Evolutionary conservation across 2,888 invertebrate genomes (phyloP).

Genomic region (Pammene fasciana): DNA sequence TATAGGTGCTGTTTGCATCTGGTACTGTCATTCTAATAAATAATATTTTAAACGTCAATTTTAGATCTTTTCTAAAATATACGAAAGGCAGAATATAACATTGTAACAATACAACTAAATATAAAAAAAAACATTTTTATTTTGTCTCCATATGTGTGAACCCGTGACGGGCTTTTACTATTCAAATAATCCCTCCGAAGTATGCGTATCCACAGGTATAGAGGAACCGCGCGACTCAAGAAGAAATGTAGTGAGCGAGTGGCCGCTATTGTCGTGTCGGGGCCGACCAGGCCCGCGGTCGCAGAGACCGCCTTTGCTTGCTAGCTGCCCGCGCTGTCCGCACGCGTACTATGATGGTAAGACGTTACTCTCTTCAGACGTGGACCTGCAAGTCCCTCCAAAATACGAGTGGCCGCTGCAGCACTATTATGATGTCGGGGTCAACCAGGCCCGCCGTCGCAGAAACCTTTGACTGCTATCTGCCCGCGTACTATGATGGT

Average conservation of each 20-base stretch:
- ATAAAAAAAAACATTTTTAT: too few relatives aligned
- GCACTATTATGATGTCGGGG: constrained; percentile 68
- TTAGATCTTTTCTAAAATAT: too few relatives aligned
- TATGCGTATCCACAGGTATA: constrained; percentile 72
- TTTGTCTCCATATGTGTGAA: background rate
- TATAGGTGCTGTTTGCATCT: too few relatives aligned
- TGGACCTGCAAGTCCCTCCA: too few relatives aligned
- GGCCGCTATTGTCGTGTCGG: constrained; percentile 73
- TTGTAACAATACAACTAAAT: too few relatives aligned
- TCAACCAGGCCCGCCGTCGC: constrained; percentile 59
- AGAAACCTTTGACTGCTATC: too few relatives aligned
- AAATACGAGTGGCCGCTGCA: constrained; percentile 67
- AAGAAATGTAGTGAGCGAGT: constrained; percentile 74
- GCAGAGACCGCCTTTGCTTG: constrained; percentile 79
- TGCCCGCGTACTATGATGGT: constrained; percentile 63
- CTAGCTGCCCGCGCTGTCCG: constrained; percentile 75
- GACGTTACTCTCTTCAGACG: background rate
- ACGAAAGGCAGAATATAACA: too few relatives aligned
- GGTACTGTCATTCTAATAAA: too few relatives aligned
- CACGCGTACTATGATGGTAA: constrained; percentile 69
- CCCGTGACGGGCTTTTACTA: constrained; percentile 27
- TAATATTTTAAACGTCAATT: too few relatives aligned
- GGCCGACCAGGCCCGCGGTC: constrained; percentile 55
- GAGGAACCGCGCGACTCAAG: constrained; percentile 79
- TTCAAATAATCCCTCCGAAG: constrained; percentile 62